Percentiles rank a stretch among this genome's conserved stretches.
These are phyloP conservation scores for Cheilosia urbana DNA, from an alignment of 2,888 invertebrate species.

Conservation along the genomic window DNA sequence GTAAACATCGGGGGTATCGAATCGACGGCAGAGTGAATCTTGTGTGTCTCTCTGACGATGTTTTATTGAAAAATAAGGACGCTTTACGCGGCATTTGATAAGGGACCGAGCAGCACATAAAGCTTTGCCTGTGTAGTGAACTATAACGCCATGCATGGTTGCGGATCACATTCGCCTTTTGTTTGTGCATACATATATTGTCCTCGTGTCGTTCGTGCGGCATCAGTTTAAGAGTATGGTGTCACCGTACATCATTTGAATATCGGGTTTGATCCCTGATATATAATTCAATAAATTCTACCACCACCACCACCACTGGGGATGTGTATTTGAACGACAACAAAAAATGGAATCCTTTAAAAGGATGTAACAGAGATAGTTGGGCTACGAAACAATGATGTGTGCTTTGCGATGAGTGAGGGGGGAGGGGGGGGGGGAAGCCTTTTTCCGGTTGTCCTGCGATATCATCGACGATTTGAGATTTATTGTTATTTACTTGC, in stretches of 20 bases:
- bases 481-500: conserved; percentile 28
- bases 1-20: conserved; percentile 59
- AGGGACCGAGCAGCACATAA: background rate
- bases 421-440: background rate
- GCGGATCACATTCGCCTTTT: conserved; percentile 24
- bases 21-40: conserved; percentile 54
- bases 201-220: conserved; percentile 32
- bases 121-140: conserved; percentile 12
- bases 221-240: conserved; percentile 62
- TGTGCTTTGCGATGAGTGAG: background rate
- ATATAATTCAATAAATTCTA: conserved; percentile 69
- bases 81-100: conserved; percentile 64
- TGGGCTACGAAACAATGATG: background rate
- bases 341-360: conserved; percentile 11
- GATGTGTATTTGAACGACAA: conserved; percentile 14
- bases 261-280: conserved; percentile 72
- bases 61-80: conserved; percentile 74
- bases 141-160: conserved; percentile 49
- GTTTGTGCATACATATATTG: background rate
- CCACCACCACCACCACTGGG: conserved; percentile 13
- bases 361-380: conserved; percentile 18
- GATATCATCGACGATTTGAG: conserved; percentile 17
- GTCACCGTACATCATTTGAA: conserved; percentile 72
- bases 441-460: conserved; percentile 21
- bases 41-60: conserved; percentile 59